Evolutionary conservation across 2,113 vertebrate genomes (phyloP).

Genomic region (Ia io): DNA sequence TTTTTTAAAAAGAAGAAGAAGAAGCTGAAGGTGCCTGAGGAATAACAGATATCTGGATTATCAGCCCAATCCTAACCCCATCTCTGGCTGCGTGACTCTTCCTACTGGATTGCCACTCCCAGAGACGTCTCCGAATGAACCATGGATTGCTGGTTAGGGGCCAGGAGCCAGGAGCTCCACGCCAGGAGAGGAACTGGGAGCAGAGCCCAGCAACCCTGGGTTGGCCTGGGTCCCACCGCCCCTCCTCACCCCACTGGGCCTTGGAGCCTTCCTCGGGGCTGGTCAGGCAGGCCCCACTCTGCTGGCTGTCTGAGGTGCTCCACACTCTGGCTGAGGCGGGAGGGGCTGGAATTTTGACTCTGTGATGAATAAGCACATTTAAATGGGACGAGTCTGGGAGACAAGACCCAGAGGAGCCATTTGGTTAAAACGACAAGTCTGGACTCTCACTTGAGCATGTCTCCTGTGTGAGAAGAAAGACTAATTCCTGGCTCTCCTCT

Average conservation of each 20-base stretch:
- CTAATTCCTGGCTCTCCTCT: background rate
- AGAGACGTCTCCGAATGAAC: background rate
- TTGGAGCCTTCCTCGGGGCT: background rate
- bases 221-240: background rate
- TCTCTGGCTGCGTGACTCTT: background rate
- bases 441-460: background rate
- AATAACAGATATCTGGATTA: background rate
- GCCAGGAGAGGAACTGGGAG: background rate
- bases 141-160: background rate
- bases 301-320: background rate
- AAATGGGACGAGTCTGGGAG: constrained; percentile 15
- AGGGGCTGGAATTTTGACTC: background rate
- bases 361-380: background rate
- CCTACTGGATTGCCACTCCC: background rate
- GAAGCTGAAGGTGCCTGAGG: background rate
- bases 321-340: background rate
- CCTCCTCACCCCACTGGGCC: background rate
- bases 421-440: constrained; percentile 27
- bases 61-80: background rate
- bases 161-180: background rate
- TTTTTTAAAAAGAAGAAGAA: too few species aligned
- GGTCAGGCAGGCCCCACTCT: background rate
- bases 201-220: background rate
- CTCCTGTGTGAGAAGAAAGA: background rate
- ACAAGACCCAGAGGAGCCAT: background rate